Conservation (phyloP, 2,797 vertebrate genomes). For the Urocyon cinereoargenteus region DNA sequence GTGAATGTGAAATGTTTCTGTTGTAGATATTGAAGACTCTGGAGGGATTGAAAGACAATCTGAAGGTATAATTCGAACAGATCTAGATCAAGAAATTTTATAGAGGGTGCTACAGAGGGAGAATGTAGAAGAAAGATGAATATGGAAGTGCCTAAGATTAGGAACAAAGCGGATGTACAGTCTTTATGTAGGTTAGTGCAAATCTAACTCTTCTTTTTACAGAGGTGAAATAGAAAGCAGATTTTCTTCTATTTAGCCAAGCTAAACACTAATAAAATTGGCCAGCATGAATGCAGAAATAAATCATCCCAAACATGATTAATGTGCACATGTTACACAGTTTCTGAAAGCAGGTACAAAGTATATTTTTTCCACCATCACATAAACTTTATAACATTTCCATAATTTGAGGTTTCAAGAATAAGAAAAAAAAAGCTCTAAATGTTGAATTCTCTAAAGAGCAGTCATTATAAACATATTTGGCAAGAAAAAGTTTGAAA, state of each 20-base stretch:
- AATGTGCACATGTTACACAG: slow-evolving; percentile 65
- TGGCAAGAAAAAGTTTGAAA: not conserved
- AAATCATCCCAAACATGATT: slow-evolving; percentile 79
- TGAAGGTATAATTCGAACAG: not conserved
- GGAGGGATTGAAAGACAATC: not conserved
- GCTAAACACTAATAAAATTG: slow-evolving; percentile 77
- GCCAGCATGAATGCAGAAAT: slow-evolving; percentile 67
- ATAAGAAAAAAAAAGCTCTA: not conserved
- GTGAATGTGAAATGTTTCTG: not conserved
- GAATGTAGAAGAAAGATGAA: not conserved
- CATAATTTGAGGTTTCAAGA: slow-evolving; percentile 48
- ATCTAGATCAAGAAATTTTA: not conserved
- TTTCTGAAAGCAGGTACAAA: slow-evolving; percentile 72
- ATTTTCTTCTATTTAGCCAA: slow-evolving; percentile 72
- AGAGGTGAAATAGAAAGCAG: slow-evolving; percentile 74
- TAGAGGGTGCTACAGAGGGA: not conserved
- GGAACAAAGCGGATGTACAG: not conserved
- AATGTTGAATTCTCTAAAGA: slow-evolving; percentile 42
- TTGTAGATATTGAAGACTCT: not conserved
- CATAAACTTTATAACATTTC: slow-evolving; percentile 30
- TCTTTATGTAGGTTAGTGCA: slow-evolving; percentile 31
- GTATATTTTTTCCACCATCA: slow-evolving; percentile 59
- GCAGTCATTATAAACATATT: not conserved
- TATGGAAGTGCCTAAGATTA: not conserved
- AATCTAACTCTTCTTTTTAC: slow-evolving; percentile 57